phyloP scores from a whole-genome alignment of 2,113 vertebrate genomes.

The Lota lota region DNA sequence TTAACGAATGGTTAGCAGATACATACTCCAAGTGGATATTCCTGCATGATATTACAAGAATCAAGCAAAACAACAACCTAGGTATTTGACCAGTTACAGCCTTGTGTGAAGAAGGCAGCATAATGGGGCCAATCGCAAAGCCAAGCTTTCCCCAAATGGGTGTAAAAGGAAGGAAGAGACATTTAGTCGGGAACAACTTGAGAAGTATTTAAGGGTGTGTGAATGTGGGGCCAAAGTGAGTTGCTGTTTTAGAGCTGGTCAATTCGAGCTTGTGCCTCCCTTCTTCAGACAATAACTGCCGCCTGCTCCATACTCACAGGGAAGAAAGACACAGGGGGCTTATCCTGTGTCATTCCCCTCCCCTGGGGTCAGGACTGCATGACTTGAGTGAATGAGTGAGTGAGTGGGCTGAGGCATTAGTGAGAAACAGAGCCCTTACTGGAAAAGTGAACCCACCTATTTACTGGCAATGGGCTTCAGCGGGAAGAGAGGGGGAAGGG shows the following conservation, averaged over 20 bases:
- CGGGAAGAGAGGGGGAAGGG: slow-evolving; percentile 15
- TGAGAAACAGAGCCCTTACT: slow-evolving; percentile 62
- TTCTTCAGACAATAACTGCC: slow-evolving; percentile 30
- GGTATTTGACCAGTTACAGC: neutral
- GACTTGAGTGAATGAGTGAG: slow-evolving; percentile 18
- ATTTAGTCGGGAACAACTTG: too few species aligned
- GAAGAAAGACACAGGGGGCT: slow-evolving; percentile 34
- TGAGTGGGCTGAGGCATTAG: slow-evolving; percentile 33
- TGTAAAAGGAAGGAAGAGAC: too few species aligned
- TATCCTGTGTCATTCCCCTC: slow-evolving; percentile 57
- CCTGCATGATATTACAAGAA: neutral
- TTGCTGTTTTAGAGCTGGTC: too few species aligned
- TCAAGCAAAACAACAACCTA: neutral
- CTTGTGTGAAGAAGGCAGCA: neutral
- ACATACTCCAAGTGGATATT: neutral
- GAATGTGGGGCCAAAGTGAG: too few species aligned
- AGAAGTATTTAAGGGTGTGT: too few species aligned
- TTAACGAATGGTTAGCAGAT: neutral
- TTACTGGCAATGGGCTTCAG: slow-evolving; percentile 55
- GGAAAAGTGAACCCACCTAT: slow-evolving; percentile 57
- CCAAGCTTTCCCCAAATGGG: neutral
- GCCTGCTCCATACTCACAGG: slow-evolving; percentile 24
- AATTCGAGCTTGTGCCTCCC: too few species aligned
- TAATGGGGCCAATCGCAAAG: neutral
- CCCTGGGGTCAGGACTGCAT: slow-evolving; percentile 42